Base-by-base conservation (phyloP, 2,797 vertebrate genomes). In the Astyanax mexicanus region DNA sequence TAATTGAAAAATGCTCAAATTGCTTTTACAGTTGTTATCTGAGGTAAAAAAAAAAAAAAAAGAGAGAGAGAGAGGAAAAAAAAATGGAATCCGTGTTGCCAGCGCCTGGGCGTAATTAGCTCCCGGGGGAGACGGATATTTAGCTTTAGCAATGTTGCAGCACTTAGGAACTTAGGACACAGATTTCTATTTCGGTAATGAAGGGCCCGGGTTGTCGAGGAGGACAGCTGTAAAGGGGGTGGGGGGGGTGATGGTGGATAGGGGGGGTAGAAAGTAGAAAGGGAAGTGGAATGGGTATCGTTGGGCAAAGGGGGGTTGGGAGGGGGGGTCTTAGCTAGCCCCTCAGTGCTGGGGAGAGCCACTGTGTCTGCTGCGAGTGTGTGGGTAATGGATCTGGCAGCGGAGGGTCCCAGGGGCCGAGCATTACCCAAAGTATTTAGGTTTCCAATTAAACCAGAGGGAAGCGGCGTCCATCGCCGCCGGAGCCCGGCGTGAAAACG, bases 1-100 rank as follows among this genome's bases (percentile, higher is more conserved):
- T 99, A 98, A 98, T 99, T 98, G 97, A 97, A 97, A 98, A 97
- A 96, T 96, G 96, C 96, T 98, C 95, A 96, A 95, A 98, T 97
- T 96, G 96, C 97, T 98, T 98, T 98, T 97, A 98, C 96, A 97
- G 96, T 99, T 98, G 96, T 99, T 99, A 98, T 98, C 90, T 76
- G 86, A 87, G 89, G 89, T 90, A 86, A 72, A 91, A 93, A 93
- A 78, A 54, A 38, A n/a, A 12, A 67, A 3, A 51, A 67, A 44
- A 42, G 25, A 21, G 49, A 45, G 42, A 47, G 35, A 45, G 29
- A 60, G 44, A 21, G 19, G 27, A 45, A 25, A n/a, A 40, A 93
- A 93, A 96, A 96, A 94, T 92, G 92, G 95, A 96, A 96, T 96
- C 95, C 88, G 85, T 96, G 96, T 99, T 99, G 96, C 96, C 97